Percentiles rank a stretch among this genome's conserved stretches.
phyloP scores from a whole-genome alignment of 2,888 invertebrate genomes.

The Apodemia hepburni region DNA sequence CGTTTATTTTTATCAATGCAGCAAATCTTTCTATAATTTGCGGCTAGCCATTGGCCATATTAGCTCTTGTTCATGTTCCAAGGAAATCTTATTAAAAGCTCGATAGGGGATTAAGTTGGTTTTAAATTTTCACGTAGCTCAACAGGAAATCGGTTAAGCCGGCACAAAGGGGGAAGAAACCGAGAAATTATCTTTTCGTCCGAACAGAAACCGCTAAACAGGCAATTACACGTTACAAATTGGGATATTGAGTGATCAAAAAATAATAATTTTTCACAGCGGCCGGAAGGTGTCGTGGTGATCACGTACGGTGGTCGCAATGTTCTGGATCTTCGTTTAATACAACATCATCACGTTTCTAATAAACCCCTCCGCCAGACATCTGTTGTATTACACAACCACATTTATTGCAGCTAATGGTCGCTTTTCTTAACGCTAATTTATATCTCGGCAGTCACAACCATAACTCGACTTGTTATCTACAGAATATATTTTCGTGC shows the following conservation, averaged over 20 bases:
- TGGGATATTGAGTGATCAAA: slow-evolving; percentile 74
- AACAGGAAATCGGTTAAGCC: slow-evolving; percentile 73
- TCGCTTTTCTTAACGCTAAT: slow-evolving; percentile 59
- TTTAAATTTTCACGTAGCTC: slow-evolving; percentile 73
- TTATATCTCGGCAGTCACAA: slow-evolving; percentile 42
- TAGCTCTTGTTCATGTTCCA: slow-evolving; percentile 66
- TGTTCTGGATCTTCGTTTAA: slow-evolving; percentile 51
- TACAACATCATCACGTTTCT: slow-evolving; percentile 70
- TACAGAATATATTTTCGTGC: slow-evolving; percentile 32
- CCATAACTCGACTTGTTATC: slow-evolving; percentile 33
- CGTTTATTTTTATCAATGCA: slow-evolving; percentile 77
- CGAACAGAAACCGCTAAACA: slow-evolving; percentile 72
- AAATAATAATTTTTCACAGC: slow-evolving; percentile 72
- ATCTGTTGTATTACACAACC: slow-evolving; percentile 72
- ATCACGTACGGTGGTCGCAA: slow-evolving; percentile 64
- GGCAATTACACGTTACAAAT: slow-evolving; percentile 75
- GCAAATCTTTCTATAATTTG: slow-evolving; percentile 79
- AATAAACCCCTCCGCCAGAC: slow-evolving; percentile 60
- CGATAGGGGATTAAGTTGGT: slow-evolving; percentile 72
- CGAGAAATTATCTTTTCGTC: slow-evolving; percentile 72
- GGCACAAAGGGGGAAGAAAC: slow-evolving; percentile 74
- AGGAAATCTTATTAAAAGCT: slow-evolving; percentile 76
- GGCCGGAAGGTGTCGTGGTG: slow-evolving; percentile 71
- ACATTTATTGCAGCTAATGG: slow-evolving; percentile 72
- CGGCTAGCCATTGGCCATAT: slow-evolving; percentile 67